Percentiles rank a stretch among this genome's conserved stretches.
These are phyloP conservation scores for Scaptodrosophila latifasciaeformis DNA, from an alignment of 2,888 invertebrate species.

Conservation along the genomic window DNA sequence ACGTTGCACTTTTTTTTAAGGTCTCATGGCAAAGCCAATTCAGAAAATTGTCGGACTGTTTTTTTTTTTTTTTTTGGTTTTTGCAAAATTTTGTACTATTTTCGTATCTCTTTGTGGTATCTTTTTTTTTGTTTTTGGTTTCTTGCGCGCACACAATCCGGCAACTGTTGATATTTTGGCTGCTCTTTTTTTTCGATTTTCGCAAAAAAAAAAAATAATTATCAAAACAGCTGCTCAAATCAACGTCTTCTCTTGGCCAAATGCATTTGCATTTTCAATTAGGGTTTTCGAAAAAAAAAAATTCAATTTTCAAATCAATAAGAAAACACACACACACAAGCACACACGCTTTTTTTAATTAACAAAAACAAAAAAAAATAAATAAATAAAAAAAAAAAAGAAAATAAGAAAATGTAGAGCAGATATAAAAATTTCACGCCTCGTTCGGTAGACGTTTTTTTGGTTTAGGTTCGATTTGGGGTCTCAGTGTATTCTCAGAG, in stretches of 20 bases:
- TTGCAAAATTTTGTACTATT: conserved; percentile 4
- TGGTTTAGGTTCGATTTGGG: background rate
- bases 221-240: conserved; percentile 1
- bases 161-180: background rate
- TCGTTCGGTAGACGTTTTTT: background rate
- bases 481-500: background rate
- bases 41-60: background rate
- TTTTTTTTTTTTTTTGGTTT: background rate
- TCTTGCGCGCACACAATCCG: background rate
- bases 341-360: too few relatives aligned
- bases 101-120: too few relatives aligned
- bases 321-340: conserved; percentile 4
- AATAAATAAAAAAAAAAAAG: conserved; percentile 28
- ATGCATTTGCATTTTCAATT: conserved; percentile 18
- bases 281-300: conserved; percentile 14
- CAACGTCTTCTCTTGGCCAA: background rate
- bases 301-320: conserved; percentile 24
- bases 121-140: too few relatives aligned
- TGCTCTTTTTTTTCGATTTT: background rate
- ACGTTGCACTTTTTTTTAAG: background rate
- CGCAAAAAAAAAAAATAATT: background rate
- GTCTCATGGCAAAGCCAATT: background rate
- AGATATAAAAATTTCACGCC: conserved; percentile 19
- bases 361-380: conserved; percentile 1
- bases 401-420: conserved; percentile 40